A percentile compares a stretch with the other conserved stretches of the same genome.
phyloP scores from a whole-genome alignment of 2,888 invertebrate genomes.

The Machimus rusticus region DNA sequence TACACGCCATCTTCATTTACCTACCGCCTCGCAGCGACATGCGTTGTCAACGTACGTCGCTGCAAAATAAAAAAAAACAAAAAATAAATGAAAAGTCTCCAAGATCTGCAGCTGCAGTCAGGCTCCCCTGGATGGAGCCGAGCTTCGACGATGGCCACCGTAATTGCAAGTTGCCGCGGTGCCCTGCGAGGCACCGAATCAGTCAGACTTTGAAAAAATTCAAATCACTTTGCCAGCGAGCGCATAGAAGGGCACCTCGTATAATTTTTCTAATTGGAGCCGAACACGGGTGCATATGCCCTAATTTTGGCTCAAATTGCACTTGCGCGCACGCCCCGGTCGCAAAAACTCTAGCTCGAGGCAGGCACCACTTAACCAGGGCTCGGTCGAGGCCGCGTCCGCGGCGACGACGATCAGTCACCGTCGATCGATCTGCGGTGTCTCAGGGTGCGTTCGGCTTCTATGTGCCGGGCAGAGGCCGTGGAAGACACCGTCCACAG shows the following conservation, averaged over 20 bases:
- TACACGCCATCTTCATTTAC: neutral
- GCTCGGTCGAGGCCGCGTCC: neutral
- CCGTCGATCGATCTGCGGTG: neutral
- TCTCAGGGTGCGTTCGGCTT: constrained; percentile 22
- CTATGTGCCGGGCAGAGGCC: neutral
- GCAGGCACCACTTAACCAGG: constrained; percentile 22
- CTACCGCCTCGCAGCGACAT: neutral
- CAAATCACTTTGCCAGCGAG: neutral
- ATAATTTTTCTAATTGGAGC: constrained; percentile 42
- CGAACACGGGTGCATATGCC: constrained; percentile 36
- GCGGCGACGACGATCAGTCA: neutral
- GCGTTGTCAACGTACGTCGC: neutral
- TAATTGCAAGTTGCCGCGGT: constrained; percentile 14
- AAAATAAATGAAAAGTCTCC: neutral
- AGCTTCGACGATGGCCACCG: neutral
- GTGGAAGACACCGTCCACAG: neutral
- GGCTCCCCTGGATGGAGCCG: neutral
- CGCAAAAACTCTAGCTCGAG: constrained; percentile 29
- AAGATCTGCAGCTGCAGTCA: constrained; percentile 11
- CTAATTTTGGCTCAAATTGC: constrained; percentile 36
- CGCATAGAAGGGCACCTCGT: constrained; percentile 38
- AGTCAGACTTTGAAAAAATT: constrained; percentile 37
- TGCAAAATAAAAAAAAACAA: neutral
- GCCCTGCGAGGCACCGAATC: constrained; percentile 5
- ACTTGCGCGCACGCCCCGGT: constrained; percentile 35